phyloP scores from a whole-genome alignment of 2,888 invertebrate species.

The Xanthostigma xanthostigma region DNA sequence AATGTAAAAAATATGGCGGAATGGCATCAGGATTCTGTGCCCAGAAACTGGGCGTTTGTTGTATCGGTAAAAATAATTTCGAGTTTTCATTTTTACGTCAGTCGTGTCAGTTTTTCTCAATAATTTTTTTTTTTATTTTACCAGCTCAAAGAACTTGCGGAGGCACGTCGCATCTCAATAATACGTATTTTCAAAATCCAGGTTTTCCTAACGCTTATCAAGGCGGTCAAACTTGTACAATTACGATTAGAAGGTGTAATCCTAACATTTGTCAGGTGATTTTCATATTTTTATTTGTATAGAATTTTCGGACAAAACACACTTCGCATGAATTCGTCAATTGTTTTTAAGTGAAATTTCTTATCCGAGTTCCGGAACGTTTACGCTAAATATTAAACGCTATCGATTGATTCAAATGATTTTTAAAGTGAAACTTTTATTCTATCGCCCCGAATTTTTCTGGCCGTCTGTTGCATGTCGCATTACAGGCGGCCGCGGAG shows the following conservation, averaged over 20 bases:
- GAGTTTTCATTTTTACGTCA: too few relatives aligned
- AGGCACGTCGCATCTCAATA: slow-evolving; percentile 52
- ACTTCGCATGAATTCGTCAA: too few relatives aligned
- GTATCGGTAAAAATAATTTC: slow-evolving; percentile 46
- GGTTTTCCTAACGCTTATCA: slow-evolving; percentile 56
- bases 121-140: slow-evolving; percentile 16
- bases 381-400: too few relatives aligned
- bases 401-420: too few relatives aligned
- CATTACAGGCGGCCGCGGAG: too few relatives aligned
- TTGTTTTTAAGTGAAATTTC: too few relatives aligned
- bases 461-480: too few relatives aligned
- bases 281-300: background rate
- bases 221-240: slow-evolving; percentile 53
- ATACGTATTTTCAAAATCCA: slow-evolving; percentile 71
- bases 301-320: too few relatives aligned
- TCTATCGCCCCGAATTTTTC: too few relatives aligned
- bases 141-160: slow-evolving; percentile 63
- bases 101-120: too few relatives aligned
- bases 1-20: slow-evolving; percentile 57
- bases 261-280: slow-evolving; percentile 52
- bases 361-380: too few relatives aligned
- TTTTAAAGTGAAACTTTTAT: too few relatives aligned
- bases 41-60: slow-evolving; percentile 59
- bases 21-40: slow-evolving; percentile 60
- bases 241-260: slow-evolving; percentile 56